Conservation (phyloP, 2,888 invertebrate species). For the Neocrepidodera transversa region DNA sequence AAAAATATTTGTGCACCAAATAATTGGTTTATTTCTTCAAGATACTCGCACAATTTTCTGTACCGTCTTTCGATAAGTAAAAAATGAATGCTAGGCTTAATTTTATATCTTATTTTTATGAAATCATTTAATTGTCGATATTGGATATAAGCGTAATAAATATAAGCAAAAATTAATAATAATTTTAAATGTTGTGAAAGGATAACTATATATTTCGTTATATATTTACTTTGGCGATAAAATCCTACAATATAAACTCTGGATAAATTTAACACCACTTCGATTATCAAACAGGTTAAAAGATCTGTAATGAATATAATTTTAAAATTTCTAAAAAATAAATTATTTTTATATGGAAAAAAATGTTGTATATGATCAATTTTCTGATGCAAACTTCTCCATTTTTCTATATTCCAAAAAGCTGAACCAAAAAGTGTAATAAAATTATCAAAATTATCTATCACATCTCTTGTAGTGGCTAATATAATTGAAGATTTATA, state of each 20-base stretch:
- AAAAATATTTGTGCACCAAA: not conserved
- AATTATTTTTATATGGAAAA: not conserved
- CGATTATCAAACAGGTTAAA: not conserved
- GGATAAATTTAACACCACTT: not conserved
- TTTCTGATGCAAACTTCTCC: not conserved
- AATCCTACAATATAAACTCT: not conserved
- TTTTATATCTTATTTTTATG: not conserved
- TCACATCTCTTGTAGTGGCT: not conserved
- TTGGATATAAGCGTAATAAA: not conserved
- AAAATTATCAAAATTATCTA: not conserved
- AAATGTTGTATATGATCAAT: not conserved
- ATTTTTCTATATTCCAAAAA: not conserved
- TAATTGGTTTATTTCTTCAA: not conserved
- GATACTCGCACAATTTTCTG: not conserved
- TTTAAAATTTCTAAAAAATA: not conserved
- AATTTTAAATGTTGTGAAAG: not conserved
- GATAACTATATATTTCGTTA: not conserved
- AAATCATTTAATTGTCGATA: not conserved
- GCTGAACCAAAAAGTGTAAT: not conserved
- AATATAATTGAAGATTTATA: not conserved
- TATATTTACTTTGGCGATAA: not conserved
- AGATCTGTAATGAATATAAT: not conserved
- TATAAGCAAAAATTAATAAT: not conserved
- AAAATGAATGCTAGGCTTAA: not conserved
- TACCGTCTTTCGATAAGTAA: not conserved